These are phyloP conservation scores for Heterotilapia buettikoferi DNA, from an alignment of 2,113 vertebrate genomes.

Conservation along the genomic window DNA sequence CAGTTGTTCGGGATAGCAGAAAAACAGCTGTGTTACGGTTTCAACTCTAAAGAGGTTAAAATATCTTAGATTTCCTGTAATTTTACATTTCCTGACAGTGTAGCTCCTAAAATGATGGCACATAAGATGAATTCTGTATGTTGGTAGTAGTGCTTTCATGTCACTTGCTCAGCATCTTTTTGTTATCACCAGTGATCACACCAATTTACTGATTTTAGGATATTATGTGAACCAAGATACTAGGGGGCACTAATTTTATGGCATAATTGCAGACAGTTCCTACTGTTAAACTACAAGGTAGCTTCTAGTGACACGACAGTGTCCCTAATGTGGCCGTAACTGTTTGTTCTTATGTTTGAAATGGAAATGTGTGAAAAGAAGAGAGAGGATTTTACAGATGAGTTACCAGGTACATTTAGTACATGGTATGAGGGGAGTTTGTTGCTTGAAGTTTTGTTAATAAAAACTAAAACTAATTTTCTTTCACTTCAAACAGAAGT, in stretches of 20 bases:
- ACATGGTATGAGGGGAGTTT: neutral
- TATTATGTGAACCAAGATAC: neutral
- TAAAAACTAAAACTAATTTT: neutral
- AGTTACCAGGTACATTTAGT: accelerated
- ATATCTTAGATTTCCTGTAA: neutral
- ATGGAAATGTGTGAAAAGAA: neutral
- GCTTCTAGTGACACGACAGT: neutral
- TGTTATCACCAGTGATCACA: neutral
- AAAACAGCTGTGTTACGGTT: neutral
- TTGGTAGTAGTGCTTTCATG: neutral
- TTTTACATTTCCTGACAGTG: neutral
- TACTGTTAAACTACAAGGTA: neutral
- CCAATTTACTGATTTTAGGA: neutral
- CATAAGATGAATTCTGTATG: neutral
- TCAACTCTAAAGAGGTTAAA: neutral
- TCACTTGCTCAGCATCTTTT: accelerated
- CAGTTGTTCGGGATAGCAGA: neutral
- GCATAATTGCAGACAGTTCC: neutral
- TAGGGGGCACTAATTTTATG: neutral
- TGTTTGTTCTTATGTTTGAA: accelerated
- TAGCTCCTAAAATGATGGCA: neutral
- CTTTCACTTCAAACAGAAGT: slow-evolving; percentile 76
- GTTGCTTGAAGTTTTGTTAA: accelerated
- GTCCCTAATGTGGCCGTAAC: neutral
- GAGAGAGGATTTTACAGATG: neutral